Evolutionary conservation across 2,888 invertebrate genomes (phyloP), one percentile per base, ranked within the genome.

Genomic region (Leuctra nigra): DNA sequence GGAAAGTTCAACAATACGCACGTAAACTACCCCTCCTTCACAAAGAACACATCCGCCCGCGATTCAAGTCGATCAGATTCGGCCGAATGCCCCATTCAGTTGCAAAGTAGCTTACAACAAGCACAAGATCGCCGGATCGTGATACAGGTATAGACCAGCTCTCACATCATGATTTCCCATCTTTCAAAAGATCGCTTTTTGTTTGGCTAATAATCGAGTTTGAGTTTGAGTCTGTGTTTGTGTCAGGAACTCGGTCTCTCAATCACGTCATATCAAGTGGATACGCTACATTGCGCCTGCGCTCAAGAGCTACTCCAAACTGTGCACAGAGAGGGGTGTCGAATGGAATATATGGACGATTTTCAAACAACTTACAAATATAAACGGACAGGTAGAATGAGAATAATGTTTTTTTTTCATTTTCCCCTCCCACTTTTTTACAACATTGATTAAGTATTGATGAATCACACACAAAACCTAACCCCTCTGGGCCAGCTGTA

Each of bases 371-470:
- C 33, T 35, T 50, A 35, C 33, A 50, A 50, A 50, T 18, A 50
- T 38, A 47, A 29, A 7, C 50, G 35, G 33, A n/a, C 50, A 50
- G 50, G 50, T 50, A 50, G 35, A 35, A 50, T 20, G 50, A 50
- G 50, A 50, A 33, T 50, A 18, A 7, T 50, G 33, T 18, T 44
- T 44, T 20, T 44, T 20, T 23, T 16, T 39, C 39, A 18, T 39
- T 39, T n/a, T 39, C 16, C 44, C 44, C 44, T 22, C 18, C 22
- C 33, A 35, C 50, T 13, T 41, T 50, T 50, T 35, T 50, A 44
- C 16, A 50, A 35, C 50, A 33, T 18, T 50, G 50, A 33, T 50
- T 18, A 50, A 50, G 50, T 50, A 50, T 50, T 50, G 50, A 50
- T 50, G 50, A 50, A 50, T 50, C 50, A 33, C 50, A 50, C 50